Evolutionary conservation across 1,140 invertebrate species (phyloP), one percentile per base, ranked within the genome.

Genomic region (Lucilia cuprina): DNA sequence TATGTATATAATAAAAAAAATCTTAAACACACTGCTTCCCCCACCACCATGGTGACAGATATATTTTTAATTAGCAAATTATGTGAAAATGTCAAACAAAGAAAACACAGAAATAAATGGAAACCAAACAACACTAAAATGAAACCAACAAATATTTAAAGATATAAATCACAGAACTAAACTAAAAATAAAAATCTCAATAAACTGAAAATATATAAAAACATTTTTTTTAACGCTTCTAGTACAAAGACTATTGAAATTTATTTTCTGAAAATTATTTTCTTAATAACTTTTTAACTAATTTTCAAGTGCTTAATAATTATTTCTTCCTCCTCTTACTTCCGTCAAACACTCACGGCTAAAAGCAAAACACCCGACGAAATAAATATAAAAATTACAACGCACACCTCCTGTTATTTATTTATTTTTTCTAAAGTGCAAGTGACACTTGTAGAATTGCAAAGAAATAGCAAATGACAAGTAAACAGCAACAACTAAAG

Each of bases 21-120:
- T 41, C 41, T 41, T 8, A 41, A 41, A 41, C 41, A 41, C 41
- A 49, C n/a, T 10, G 7, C 25, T 3, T 10, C 21, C n/a, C 9
- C 14, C n/a, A 41, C 77, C 13, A 41, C 25, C 47, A 82, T 50
- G 41, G 78, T 50, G 47, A 82, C n/a, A 82, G 41, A 82, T 49
- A 82, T 50, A 13, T 75, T 78, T 82, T 55, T 50, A 82, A 55
- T 55, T 82, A 25, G 9, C 80, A 82, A 82, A 60, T 82, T 82
- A 82, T 82, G 21, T 82, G 80, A 82, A 82, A 55, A 21, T 82
- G 80, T 30, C 80, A 82, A 60, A 82, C 14, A 78, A 49, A 80
- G 47, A 80, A 80, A 80, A 10, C n/a, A n/a, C 75, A 47, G 12
- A 47, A 8, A 78, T 41, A 78, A 47, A 78, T n/a, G 47, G 47